Evolutionary conservation across 2,113 vertebrate species (phyloP).

Genomic region (Trachemys scripta): DNA sequence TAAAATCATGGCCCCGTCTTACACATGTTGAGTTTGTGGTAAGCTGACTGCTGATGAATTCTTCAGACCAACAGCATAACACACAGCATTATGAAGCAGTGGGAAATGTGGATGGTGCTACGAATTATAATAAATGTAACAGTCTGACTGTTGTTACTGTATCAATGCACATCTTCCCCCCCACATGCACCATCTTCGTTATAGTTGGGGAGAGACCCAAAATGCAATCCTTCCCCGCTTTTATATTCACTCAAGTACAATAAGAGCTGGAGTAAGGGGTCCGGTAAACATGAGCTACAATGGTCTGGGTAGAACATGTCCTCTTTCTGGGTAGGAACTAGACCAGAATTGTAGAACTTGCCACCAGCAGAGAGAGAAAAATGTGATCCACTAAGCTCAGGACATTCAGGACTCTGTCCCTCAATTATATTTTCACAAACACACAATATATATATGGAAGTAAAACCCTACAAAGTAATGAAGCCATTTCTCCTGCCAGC

Average conservation of each 20-base stretch:
- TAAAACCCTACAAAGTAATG: slow-evolving; percentile 46
- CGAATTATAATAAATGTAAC: neutral
- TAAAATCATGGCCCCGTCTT: neutral
- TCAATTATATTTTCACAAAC: neutral
- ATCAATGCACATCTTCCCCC: neutral
- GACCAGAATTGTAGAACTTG: slow-evolving; percentile 64
- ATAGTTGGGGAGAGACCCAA: neutral
- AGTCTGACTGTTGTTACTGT: slow-evolving; percentile 16
- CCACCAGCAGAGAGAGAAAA: slow-evolving; percentile 20
- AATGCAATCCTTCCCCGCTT: neutral
- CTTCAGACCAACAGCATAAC: slow-evolving; percentile 1
- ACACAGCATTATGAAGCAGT: neutral
- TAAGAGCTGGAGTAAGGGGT: neutral
- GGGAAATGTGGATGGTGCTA: slow-evolving; percentile 1
- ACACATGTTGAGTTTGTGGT: slow-evolving; percentile 30
- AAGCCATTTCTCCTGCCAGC: neutral
- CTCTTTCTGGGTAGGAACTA: neutral
- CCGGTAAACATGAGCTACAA: neutral
- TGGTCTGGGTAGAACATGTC: neutral
- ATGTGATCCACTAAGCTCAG: slow-evolving; percentile 61
- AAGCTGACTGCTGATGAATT: neutral
- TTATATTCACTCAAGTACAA: neutral
- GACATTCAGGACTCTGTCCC: slow-evolving; percentile 61
- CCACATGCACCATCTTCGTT: rapidly evolving
- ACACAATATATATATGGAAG: slow-evolving; percentile 46